These are phyloP conservation scores for Coecobrya sp. DNA, from an alignment of 2,888 invertebrate species.

Conservation along the genomic window DNA sequence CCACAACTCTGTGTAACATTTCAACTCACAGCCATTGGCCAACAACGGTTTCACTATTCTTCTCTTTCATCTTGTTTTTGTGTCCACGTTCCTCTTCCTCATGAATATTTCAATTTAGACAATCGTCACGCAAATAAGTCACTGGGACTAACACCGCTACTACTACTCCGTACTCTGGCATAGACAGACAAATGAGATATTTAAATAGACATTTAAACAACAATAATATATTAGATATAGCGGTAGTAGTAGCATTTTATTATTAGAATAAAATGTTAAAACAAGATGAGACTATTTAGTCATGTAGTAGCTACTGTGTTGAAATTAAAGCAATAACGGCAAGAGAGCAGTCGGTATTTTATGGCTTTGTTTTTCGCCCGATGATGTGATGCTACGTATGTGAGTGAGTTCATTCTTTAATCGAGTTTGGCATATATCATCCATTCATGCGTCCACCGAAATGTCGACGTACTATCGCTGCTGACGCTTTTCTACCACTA, in stretches of 20 bases:
- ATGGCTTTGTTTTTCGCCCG: not conserved
- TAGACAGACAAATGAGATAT: not conserved
- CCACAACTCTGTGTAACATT: not conserved
- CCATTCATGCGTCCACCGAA: not conserved
- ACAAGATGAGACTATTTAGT: not conserved
- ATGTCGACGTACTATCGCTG: not conserved
- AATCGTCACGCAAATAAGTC: slow-evolving; percentile 74
- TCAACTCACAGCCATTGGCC: not conserved
- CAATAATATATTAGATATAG: not conserved
- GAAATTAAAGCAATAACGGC: not conserved
- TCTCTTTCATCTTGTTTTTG: slow-evolving; percentile 27
- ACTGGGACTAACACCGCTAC: not conserved
- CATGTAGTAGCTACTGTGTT: not conserved
- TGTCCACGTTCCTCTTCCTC: slow-evolving; percentile 32
- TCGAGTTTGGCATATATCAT: slow-evolving; percentile 37
- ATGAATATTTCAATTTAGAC: slow-evolving; percentile 76
- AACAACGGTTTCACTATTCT: not conserved
- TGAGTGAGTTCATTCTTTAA: slow-evolving; percentile 22
- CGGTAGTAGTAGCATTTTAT: not conserved
- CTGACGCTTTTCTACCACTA: not conserved
- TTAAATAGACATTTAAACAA: not conserved
- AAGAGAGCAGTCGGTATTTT: not conserved
- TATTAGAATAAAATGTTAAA: not conserved
- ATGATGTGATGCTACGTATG: not conserved
- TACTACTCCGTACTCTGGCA: not conserved